These are phyloP conservation scores for Novumbra hubbsi DNA, from an alignment of 2,797 vertebrate genomes.

Conservation along the genomic window DNA sequence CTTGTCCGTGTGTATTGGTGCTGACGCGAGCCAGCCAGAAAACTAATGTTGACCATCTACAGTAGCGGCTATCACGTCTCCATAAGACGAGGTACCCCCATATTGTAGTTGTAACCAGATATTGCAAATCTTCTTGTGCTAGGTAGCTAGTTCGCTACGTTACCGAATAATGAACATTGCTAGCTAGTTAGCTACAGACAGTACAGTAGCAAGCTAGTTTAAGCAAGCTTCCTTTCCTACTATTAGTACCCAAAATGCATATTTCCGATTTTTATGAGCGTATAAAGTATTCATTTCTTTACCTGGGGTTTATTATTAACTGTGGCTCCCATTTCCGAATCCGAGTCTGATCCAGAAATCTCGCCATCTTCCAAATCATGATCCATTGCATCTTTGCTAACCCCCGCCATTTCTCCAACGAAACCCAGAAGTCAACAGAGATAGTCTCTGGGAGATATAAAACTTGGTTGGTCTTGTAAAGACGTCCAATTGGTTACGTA, in stretches of 20 bases:
- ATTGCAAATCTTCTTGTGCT: too few relatives aligned
- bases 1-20: background rate
- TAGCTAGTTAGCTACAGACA: background rate
- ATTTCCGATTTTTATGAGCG: background rate
- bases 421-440: background rate
- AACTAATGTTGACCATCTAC: too few relatives aligned
- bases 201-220: background rate
- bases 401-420: constrained; percentile 58
- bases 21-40: background rate
- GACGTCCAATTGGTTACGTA: too few relatives aligned
- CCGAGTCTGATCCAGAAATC: constrained; percentile 78
- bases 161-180: too few relatives aligned
- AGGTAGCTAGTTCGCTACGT: too few relatives aligned
- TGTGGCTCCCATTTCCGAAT: constrained; percentile 77
- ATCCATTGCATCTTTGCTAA: constrained; percentile 68
- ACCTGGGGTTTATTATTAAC: constrained; percentile 50
- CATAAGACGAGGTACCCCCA: too few relatives aligned
- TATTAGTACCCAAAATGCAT: background rate
- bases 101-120: too few relatives aligned
- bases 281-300: background rate
- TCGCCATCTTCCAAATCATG: constrained; percentile 86
- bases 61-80: too few relatives aligned
- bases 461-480: too few relatives aligned
- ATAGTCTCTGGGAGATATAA: too few relatives aligned
- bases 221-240: background rate